phyloP scores from a whole-genome alignment of 2,113 vertebrate species.

The Sisor rabdophorus region DNA sequence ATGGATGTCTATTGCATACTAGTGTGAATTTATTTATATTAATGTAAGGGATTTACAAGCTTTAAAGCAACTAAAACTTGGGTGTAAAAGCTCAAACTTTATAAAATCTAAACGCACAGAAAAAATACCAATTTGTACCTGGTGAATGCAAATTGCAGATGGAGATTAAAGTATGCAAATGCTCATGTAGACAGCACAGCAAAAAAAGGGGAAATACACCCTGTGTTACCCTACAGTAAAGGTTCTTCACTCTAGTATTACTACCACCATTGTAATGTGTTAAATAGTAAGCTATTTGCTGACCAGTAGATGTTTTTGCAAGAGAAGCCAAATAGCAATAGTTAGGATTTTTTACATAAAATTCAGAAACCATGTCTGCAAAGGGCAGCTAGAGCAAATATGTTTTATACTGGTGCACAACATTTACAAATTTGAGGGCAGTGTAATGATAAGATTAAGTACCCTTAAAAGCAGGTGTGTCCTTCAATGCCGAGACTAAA shows the following conservation, averaged over 20 bases:
- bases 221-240: constrained; percentile 12
- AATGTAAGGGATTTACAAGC: constrained; percentile 33
- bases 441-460: constrained; percentile 80
- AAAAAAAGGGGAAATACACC: constrained; percentile 1
- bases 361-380: constrained; percentile 7
- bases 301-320: constrained; percentile 40
- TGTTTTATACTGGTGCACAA: constrained; percentile 62
- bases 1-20: constrained; percentile 41
- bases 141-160: not conserved
- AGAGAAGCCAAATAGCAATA: constrained; percentile 23
- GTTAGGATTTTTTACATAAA: constrained; percentile 23
- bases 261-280: not conserved
- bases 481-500: constrained; percentile 75
- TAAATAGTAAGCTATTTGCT: constrained; percentile 6
- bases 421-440: constrained; percentile 86
- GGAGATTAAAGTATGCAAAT: constrained; percentile 9
- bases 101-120: constrained; percentile 15
- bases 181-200: not conserved
- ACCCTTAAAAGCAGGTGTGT: constrained; percentile 76
- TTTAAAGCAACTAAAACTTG: constrained; percentile 40
- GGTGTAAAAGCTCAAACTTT: constrained; percentile 13
- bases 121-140: not conserved
- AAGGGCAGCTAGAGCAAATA: constrained; percentile 19
- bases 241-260: not conserved
- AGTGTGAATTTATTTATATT: constrained; percentile 36